phyloP scores from a whole-genome alignment of 2,113 vertebrate genomes.

The Gnathonemus echidnorhynchus region DNA sequence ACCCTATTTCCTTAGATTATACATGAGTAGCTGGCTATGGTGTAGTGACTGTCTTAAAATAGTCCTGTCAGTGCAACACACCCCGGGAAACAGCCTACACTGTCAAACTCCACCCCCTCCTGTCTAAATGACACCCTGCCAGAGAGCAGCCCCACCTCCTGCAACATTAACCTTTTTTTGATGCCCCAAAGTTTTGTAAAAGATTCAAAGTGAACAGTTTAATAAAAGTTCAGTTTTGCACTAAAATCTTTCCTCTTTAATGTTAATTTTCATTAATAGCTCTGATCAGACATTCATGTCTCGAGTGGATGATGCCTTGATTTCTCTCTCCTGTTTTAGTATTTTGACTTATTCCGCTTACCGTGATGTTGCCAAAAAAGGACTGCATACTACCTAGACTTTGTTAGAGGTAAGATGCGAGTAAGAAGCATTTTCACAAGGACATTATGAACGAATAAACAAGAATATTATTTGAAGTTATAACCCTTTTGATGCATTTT shows the following conservation, averaged over 20 bases:
- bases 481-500: no score
- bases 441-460: neutral
- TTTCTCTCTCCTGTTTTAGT: neutral
- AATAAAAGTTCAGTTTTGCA: neutral
- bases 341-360: neutral
- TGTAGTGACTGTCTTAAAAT: neutral
- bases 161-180: neutral
- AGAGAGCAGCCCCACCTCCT: neutral
- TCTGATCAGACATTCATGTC: neutral
- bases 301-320: neutral
- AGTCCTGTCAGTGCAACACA: neutral
- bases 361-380: neutral
- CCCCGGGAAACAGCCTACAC: neutral
- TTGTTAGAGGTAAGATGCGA: neutral
- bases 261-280: neutral
- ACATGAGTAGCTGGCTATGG: neutral
- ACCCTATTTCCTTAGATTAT: no score
- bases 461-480: no score
- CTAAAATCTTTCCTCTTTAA: neutral
- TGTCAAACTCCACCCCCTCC: neutral
- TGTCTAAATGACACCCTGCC: neutral
- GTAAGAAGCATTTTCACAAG: neutral
- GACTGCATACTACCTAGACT: neutral
- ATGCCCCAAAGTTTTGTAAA: neutral
- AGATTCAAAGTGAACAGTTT: neutral